Conservation (phyloP, 2,797 vertebrate species). For the Ceyx erithaca region DNA sequence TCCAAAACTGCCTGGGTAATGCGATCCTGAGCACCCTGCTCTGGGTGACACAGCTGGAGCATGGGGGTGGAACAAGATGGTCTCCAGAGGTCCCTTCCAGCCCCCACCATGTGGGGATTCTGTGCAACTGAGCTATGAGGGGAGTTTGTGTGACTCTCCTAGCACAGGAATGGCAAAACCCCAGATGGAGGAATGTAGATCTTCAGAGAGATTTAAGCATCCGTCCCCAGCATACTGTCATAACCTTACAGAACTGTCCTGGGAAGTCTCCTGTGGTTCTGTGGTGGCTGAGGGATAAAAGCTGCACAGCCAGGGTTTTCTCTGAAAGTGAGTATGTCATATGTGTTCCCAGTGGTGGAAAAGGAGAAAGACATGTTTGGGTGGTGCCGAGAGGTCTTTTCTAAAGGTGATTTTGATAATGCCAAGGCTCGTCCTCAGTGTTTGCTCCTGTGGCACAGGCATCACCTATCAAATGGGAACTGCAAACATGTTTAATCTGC, state of each 20-base stretch:
- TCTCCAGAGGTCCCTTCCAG: neutral
- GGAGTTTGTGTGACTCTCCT: accelerated
- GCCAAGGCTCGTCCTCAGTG: neutral
- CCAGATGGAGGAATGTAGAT: neutral
- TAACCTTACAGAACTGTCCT: neutral
- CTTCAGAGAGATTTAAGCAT: neutral
- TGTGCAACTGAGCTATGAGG: neutral
- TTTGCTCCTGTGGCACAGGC: neutral
- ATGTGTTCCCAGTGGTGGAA: neutral
- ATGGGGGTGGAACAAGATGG: neutral
- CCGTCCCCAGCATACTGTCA: accelerated
- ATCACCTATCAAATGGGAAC: neutral
- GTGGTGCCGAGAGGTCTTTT: neutral
- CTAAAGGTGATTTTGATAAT: neutral
- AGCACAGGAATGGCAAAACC: neutral
- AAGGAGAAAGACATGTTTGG: neutral
- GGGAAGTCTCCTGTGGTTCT: neutral
- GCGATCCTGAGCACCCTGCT: neutral
- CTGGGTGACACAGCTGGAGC: neutral
- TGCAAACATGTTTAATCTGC: neutral
- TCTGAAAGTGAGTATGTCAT: accelerated
- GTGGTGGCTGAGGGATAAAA: accelerated
- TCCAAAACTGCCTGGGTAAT: neutral
- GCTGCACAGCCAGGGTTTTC: accelerated
- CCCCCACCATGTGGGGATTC: neutral